Evolutionary conservation across 1,140 invertebrate genomes (phyloP), one percentile per base, ranked within the genome.

Genomic region (Drosophila gunungcola): DNA sequence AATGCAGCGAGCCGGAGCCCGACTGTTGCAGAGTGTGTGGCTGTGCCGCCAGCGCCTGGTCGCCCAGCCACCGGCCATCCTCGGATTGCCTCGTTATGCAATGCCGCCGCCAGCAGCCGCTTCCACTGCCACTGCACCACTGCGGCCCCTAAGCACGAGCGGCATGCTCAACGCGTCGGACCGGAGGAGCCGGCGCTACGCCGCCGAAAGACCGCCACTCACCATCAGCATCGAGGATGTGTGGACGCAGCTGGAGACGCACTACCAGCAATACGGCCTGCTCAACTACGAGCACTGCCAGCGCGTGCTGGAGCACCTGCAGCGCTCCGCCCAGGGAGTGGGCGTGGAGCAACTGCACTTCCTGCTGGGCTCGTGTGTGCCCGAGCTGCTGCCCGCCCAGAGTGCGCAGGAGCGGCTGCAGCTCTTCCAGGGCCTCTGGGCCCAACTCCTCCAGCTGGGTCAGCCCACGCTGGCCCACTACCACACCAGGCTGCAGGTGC

Each of bases 281-380:
- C 45, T 90, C 0, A 65, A 61, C 27, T 52, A 57, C 0, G 86
- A 90, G 11, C 76, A 80, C 42, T 78, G 73, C 10, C 76, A 80
- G 12, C 79, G 76, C 3, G 1, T 90, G 11, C 11, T 90, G 21
- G 51, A 68, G 32, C 60, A 60, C 21, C 27, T 91, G 32, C 67
- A 86, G 34, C 11, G 10, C 1, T 32, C 4, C n/a, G 32, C 6
- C 5, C 45, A 6, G 3, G 46, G 12, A 48, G 63, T 91, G 0
- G 73, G n/a, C 9, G 25, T 42, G 0, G 64, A 53, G 2, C 81
- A 92, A 21, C 42, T 78, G 45, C 75, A 90, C 46, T 92, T 92
- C 21, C 58, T 92, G 2, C 51, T 92, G 2, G 76, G 76, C 2
- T 52, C 80, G 3, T 91, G 90, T 54, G 91, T 90, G 34, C 82